Evolutionary conservation across 2,797 vertebrate species (phyloP).

Genomic region (Epinephelus malabaricus): DNA sequence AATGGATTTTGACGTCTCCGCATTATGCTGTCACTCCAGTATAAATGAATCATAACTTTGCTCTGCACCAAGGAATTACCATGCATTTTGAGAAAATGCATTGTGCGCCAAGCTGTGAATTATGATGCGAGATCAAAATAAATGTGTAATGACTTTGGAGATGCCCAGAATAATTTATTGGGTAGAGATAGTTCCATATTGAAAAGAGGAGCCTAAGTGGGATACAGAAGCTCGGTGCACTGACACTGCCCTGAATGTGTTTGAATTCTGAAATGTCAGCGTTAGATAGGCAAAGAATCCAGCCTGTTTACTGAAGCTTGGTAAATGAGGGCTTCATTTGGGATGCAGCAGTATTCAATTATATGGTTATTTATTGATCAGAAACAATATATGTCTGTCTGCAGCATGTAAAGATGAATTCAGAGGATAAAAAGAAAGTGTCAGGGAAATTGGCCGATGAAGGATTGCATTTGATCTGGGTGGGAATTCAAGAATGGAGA

Average conservation of each 20-base stretch:
- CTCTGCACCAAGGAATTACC: conserved; percentile 97
- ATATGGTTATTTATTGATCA: conserved; percentile 88
- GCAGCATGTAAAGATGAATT: conserved; percentile 82
- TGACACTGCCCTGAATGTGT: conserved; percentile 77
- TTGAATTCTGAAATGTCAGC: conserved; percentile 87
- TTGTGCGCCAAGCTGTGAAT: conserved; percentile 95
- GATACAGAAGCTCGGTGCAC: conserved; percentile 72
- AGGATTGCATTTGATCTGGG: conserved; percentile 85
- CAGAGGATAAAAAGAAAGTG: conserved; percentile 81
- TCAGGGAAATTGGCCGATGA: conserved; percentile 85
- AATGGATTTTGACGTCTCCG: conserved; percentile 99
- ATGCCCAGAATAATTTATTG: conserved; percentile 94
- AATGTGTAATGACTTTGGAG: conserved; percentile 93
- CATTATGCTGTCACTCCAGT: conserved; percentile 99
- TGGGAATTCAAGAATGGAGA: conserved; percentile 82
- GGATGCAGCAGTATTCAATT: conserved; percentile 86
- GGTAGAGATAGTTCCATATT: conserved; percentile 84
- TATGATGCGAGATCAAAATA: conserved; percentile 97
- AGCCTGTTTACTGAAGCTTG: conserved; percentile 85
- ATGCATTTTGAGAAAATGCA: conserved; percentile 98
- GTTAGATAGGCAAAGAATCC: conserved; percentile 82
- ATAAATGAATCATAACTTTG: conserved; percentile 99
- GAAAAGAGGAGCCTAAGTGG: conserved; percentile 79
- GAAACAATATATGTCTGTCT: conserved; percentile 84
- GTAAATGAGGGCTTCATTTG: conserved; percentile 87